These are phyloP conservation scores for Chaetophractus vellerosus DNA, from an alignment of 2,797 vertebrate genomes.

Conservation along the genomic window DNA sequence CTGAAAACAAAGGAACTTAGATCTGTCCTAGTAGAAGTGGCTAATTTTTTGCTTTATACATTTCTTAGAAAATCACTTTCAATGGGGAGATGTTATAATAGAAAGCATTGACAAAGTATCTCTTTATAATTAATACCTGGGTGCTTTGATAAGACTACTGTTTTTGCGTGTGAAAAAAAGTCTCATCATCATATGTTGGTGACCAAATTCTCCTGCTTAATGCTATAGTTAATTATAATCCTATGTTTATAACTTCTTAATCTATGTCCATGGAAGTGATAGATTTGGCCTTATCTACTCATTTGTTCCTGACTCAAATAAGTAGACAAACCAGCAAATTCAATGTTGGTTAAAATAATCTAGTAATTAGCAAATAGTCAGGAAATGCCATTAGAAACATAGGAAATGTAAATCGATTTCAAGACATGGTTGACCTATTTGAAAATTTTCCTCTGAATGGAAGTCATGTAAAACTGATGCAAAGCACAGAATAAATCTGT, in stretches of 20 bases:
- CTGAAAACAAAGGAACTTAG: neutral
- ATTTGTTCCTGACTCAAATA: conserved; percentile 61
- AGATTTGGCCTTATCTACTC: conserved; percentile 65
- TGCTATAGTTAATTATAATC: conserved; percentile 59
- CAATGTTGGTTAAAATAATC: conserved; percentile 56
- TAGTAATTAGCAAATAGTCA: conserved; percentile 74
- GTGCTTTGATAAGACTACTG: conserved; percentile 34
- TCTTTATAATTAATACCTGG: neutral
- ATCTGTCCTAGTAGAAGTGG: neutral
- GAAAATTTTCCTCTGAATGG: conserved; percentile 58
- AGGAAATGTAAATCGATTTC: conserved; percentile 68
- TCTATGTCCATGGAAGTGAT: conserved; percentile 64
- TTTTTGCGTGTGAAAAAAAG: conserved; percentile 43
- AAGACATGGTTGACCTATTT: conserved; percentile 48
- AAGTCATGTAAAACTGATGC: conserved; percentile 56
- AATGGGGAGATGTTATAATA: conserved; percentile 54
- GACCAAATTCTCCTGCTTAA: conserved; percentile 61
- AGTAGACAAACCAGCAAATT: conserved; percentile 62
- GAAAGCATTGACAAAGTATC: conserved; percentile 41
- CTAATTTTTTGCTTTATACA: neutral
- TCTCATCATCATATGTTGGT: neutral
- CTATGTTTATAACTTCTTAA: conserved; percentile 68
- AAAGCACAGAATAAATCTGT: conserved; percentile 61
- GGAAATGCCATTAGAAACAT: conserved; percentile 42
- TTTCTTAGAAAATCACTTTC: conserved; percentile 64